Evolutionary conservation across 2,797 vertebrate genomes (phyloP).

Genomic region (Pantherophis vulpinus): DNA sequence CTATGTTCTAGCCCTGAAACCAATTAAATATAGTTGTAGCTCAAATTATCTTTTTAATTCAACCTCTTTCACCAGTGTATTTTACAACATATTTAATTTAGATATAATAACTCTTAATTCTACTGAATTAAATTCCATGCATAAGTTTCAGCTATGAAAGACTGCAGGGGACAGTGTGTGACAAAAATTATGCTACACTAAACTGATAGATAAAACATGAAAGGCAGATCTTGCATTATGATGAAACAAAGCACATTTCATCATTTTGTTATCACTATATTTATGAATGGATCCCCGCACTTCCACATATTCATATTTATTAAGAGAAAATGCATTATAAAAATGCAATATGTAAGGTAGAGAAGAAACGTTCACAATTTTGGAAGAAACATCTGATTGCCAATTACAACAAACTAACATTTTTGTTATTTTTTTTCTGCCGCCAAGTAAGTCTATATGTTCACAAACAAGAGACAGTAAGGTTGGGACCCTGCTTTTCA

Average conservation of each 20-base stretch:
- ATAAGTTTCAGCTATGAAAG: not conserved
- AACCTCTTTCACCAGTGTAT: not conserved
- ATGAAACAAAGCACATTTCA: not conserved
- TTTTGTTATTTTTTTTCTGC: not conserved
- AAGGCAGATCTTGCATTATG: not conserved
- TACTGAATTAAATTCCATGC: not conserved
- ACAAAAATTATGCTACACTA: not conserved
- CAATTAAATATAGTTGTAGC: not conserved
- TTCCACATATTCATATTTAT: slow-evolving; percentile 3
- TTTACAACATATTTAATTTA: not conserved
- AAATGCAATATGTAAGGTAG: not conserved
- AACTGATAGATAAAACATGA: not conserved
- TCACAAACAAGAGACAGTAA: not conserved
- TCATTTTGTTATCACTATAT: not conserved
- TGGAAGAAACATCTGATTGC: not conserved
- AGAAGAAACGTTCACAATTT: not conserved
- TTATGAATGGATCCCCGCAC: not conserved
- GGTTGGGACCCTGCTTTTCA: not conserved
- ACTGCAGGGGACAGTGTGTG: not conserved
- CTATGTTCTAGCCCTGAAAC: not conserved
- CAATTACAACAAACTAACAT: not conserved
- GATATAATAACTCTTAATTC: not conserved
- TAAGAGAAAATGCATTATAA: not conserved
- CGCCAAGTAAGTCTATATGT: not conserved
- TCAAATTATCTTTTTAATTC: not conserved